phyloP scores from a whole-genome alignment of 2,797 vertebrate genomes.

The Anolis apletophallus region DNA sequence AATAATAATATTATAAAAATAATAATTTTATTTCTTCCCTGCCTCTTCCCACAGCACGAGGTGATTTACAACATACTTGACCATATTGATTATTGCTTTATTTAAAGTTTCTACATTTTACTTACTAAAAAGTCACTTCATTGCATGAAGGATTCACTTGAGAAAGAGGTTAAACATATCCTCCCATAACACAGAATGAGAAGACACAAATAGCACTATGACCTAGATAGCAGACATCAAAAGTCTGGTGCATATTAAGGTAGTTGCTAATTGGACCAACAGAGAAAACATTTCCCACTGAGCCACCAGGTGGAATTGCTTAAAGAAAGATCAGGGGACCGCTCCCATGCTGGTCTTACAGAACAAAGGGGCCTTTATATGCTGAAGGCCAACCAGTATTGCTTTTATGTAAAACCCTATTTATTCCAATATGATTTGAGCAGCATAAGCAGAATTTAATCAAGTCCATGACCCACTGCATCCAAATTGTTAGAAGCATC shows the following conservation, averaged over 20 bases:
- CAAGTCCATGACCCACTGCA: background rate
- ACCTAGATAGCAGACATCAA: slow-evolving; percentile 25
- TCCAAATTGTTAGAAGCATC: background rate
- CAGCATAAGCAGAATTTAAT: background rate
- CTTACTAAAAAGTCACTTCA: background rate
- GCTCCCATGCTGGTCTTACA: background rate
- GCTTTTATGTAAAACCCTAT: background rate
- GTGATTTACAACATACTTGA: background rate
- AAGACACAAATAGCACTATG: slow-evolving; percentile 21
- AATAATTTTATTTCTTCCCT: too few species aligned
- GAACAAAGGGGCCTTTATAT: background rate
- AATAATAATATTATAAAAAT: too few species aligned
- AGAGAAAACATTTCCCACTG: slow-evolving; percentile 58
- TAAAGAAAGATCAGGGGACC: slow-evolving; percentile 50
- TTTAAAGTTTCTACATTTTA: slow-evolving; percentile 4
- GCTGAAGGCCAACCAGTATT: background rate
- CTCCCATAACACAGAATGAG: background rate
- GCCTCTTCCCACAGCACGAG: too few species aligned
- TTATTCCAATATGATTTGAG: background rate
- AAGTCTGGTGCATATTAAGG: slow-evolving; percentile 52
- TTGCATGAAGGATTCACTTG: slow-evolving; percentile 23
- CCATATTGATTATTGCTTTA: background rate
- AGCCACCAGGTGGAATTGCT: slow-evolving; percentile 50
- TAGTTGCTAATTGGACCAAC: slow-evolving; percentile 59
- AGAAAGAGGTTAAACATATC: slow-evolving; percentile 15